Conservation (phyloP, 1,140 invertebrate genomes). For the Drosophila arawakana region DNA sequence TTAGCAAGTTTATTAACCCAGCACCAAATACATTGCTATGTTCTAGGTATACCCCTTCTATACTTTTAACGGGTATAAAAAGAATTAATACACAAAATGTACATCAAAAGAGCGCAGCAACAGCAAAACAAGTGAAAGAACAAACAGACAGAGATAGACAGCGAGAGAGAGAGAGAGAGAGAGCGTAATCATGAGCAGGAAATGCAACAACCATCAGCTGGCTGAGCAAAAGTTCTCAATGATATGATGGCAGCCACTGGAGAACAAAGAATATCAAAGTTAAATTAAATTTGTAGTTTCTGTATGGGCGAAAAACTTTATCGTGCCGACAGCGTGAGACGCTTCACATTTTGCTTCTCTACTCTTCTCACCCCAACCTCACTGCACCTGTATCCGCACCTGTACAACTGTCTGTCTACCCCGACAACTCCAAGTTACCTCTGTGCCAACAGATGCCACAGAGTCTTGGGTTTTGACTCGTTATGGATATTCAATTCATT, state of each 20-base stretch:
- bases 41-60: too few species aligned
- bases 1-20: too few species aligned
- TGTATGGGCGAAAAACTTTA: conserved; percentile 69
- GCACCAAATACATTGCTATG: too few species aligned
- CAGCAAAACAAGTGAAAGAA: neutral
- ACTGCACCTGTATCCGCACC: conserved; percentile 15
- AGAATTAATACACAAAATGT: conserved; percentile 27
- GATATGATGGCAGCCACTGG: conserved; percentile 64
- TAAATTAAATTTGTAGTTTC: conserved; percentile 84
- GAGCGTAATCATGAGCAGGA: conserved; percentile 47
- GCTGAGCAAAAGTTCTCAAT: conserved; percentile 52
- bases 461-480: neutral
- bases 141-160: conserved; percentile 22
- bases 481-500: conserved; percentile 52
- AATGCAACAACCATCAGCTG: conserved; percentile 52
- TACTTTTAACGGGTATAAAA: neutral
- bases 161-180: neutral
- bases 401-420: conserved; percentile 15
- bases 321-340: conserved; percentile 37
- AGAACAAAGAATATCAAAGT: conserved; percentile 83
- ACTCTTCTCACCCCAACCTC: too few species aligned
- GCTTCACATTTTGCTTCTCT: too few species aligned
- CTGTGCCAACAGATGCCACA: neutral
- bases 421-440: too few species aligned
- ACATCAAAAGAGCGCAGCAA: conserved; percentile 42